Base-by-base conservation (phyloP, 2,797 vertebrate species). In the Arrhamphus sclerolepis region DNA sequence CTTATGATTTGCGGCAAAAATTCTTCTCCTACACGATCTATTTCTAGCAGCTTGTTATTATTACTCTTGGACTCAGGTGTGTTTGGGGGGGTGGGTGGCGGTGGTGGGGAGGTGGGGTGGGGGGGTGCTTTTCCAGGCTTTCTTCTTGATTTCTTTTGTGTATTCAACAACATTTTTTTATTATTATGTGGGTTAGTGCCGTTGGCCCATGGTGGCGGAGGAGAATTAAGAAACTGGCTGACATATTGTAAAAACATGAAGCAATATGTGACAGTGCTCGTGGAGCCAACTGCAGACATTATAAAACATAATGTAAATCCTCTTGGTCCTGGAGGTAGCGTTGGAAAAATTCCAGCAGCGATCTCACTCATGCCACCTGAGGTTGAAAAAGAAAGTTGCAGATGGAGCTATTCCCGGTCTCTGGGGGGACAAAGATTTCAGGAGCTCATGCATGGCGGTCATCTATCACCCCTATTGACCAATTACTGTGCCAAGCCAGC, bases 381-480 rank as follows among this genome's bases (percentile, higher is more conserved):
- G 51, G 49, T 46, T 24, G 7, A 26, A 19, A 28, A 18, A 1
- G 38, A 49, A 70, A 67, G 68, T 47, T 61, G 61, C 74, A 66
- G 28, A 59, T 56, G 28, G 69, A 77, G 41, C 53, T 38, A 0
- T 57, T 72, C 41, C 65, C 47, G 5, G 31, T 69, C 62, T 72
- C 58, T 42, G 5, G 28, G 9, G n/a, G 24, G 34, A 16, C 31
- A 3, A 50, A 26, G 71, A 60, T 75, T 80, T 75, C 47, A 69
- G 71, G 75, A 71, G 68, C 72, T 70, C 77, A 54, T 67, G 85
- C 47, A 28, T 51, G 63, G 69, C 70, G 68, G 72, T 91, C 87
- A 74, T 88, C 82, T 58, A 87, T 85, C 85, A 75, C 77, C 34
- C 20, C 47, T 69, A 46, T 77, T 89, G 73, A 88, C 82, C 80